A percentile compares a stretch with the other conserved stretches of the same genome.
Conservation (phyloP, 1,140 invertebrate genomes). For the Meloidogyne hapla region DNA sequence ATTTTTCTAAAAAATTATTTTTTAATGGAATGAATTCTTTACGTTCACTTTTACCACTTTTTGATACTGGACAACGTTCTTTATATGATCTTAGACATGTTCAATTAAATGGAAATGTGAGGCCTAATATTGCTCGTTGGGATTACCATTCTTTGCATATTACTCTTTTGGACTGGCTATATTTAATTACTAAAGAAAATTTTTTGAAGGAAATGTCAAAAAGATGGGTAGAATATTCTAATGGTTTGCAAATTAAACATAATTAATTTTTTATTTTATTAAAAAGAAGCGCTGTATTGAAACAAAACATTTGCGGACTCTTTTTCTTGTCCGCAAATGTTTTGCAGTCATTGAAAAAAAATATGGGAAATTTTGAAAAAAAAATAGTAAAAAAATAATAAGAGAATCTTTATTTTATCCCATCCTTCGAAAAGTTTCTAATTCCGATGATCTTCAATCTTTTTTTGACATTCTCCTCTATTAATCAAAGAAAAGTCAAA, state of each 20-base stretch:
- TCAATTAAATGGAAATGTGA: neutral
- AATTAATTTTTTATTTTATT: constrained; percentile 4
- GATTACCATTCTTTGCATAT: constrained; percentile 23
- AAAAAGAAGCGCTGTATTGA: no score
- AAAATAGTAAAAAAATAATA: no score
- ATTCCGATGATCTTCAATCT: no score
- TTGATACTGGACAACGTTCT: constrained; percentile 21
- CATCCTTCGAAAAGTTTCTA: no score
- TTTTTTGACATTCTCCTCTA: no score
- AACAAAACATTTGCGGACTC: no score
- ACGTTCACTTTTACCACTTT: constrained; percentile 13
- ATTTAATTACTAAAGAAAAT: constrained; percentile 9
- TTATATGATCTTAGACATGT: constrained; percentile 23
- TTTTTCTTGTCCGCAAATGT: no score
- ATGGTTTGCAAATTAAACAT: constrained; percentile 10
- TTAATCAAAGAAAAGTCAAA: no score
- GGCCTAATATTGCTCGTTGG: constrained; percentile 17
- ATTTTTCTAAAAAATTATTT: constrained; percentile 11
- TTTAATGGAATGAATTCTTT: constrained; percentile 16
- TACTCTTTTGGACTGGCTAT: constrained; percentile 5
- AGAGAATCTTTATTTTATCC: no score
- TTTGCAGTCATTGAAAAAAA: no score
- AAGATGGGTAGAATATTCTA: constrained; percentile 18
- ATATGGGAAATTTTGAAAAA: no score
- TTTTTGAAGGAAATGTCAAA: constrained; percentile 10